phyloP scores from a whole-genome alignment of 2,797 vertebrate genomes.

The Coregonus suidteri region DNA sequence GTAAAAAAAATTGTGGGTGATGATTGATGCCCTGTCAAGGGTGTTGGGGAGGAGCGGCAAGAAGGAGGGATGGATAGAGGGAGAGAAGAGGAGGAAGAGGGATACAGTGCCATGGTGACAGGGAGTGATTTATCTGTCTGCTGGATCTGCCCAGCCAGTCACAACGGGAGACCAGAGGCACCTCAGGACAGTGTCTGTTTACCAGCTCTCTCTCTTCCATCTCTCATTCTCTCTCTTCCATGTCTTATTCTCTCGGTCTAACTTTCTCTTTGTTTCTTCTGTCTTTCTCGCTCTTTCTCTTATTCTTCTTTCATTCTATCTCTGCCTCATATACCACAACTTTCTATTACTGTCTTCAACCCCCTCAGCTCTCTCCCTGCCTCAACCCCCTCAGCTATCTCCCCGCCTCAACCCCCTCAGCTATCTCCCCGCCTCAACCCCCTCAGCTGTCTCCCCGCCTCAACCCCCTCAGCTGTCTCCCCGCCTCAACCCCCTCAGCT shows the following conservation, averaged over 20 bases:
- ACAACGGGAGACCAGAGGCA: conserved; percentile 20
- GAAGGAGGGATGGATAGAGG: conserved; percentile 3
- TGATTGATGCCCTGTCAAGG: conserved; percentile 53
- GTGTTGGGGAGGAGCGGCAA: neutral
- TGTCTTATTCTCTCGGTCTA: neutral
- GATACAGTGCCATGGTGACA: conserved; percentile 37
- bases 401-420: too few species aligned
- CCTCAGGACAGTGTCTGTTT: neutral
- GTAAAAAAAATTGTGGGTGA: neutral
- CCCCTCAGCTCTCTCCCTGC: neutral
- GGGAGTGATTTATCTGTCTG: conserved; percentile 65
- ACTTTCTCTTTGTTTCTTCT: too few species aligned
- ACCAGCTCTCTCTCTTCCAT: neutral
- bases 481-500: too few species aligned
- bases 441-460: neutral
- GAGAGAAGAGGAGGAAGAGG: conserved; percentile 8
- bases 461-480: too few species aligned
- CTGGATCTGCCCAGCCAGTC: conserved; percentile 41
- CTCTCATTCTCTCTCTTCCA: conserved; percentile 6
- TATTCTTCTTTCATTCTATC: neutral
- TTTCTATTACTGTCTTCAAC: neutral
- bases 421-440: neutral
- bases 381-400: neutral
- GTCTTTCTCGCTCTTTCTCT: conserved; percentile 8
- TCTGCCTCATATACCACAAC: neutral